These are phyloP conservation scores for Busseola fusca DNA, from an alignment of 2,888 invertebrate species.

Conservation along the genomic window DNA sequence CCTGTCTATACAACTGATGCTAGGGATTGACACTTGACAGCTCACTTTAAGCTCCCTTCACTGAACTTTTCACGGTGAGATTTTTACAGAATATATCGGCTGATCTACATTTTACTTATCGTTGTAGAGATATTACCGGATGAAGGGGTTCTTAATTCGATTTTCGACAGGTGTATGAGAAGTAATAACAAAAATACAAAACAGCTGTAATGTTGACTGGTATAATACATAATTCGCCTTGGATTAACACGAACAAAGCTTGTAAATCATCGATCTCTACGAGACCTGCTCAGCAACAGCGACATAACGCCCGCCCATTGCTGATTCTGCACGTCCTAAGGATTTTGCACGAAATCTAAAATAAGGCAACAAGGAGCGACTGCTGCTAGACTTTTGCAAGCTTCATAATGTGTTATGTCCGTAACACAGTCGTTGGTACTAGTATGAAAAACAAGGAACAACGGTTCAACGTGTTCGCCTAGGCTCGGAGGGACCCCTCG, in stretches of 20 bases:
- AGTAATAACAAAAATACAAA: constrained; percentile 1
- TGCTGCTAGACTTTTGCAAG: not conserved
- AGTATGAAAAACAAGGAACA: not conserved
- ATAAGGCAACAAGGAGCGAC: constrained; percentile 1
- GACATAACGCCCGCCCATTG: constrained; percentile 20
- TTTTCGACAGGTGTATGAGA: not conserved
- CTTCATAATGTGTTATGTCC: not conserved
- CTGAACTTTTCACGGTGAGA: too few species aligned
- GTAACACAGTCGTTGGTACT: not conserved
- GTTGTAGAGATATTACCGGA: not conserved
- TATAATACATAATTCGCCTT: constrained; percentile 8
- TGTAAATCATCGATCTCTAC: constrained; percentile 36
- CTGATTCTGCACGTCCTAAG: constrained; percentile 33
- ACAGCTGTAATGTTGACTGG: not conserved
- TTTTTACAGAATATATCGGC: too few species aligned
- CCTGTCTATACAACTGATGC: too few species aligned
- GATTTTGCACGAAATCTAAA: constrained; percentile 29
- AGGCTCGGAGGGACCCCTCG: not conserved
- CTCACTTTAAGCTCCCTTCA: too few species aligned
- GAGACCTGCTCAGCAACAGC: constrained; percentile 21
- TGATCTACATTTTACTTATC: not conserved
- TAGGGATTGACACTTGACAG: too few species aligned
- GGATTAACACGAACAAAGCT: constrained; percentile 34
- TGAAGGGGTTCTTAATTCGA: not conserved
- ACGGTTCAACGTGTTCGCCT: constrained; percentile 14